Evolutionary conservation across 2,888 invertebrate genomes (phyloP).

Genomic region (Fragum sueziense): DNA sequence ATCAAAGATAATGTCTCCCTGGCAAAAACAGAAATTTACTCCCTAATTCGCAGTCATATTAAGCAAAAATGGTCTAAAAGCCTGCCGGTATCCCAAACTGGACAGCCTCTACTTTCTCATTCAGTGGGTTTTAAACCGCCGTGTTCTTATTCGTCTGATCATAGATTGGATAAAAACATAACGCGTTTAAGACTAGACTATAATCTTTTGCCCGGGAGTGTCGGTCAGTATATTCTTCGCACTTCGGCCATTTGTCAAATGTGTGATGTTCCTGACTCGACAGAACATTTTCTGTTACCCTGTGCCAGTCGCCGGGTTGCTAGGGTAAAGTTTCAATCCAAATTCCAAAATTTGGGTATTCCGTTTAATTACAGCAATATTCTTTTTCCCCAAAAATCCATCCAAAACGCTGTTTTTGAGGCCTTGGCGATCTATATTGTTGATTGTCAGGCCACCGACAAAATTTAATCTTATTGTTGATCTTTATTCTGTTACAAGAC

Average conservation of each 20-base stretch:
- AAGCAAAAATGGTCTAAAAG: background rate
- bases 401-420: background rate
- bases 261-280: background rate
- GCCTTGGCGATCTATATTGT: background rate
- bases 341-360: background rate
- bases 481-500: background rate
- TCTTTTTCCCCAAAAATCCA: background rate
- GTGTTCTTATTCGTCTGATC: background rate
- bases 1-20: background rate
- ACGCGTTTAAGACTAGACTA: slow-evolving; percentile 9
- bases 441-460: slow-evolving; percentile 2
- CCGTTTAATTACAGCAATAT: background rate
- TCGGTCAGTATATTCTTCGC: background rate
- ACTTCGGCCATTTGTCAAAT: background rate
- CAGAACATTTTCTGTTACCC: background rate
- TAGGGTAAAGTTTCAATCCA: background rate
- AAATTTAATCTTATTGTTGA: background rate
- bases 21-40: background rate
- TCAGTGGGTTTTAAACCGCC: background rate
- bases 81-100: background rate
- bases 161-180: slow-evolving; percentile 4
- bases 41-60: background rate
- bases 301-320: background rate
- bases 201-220: slow-evolving; percentile 1
- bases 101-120: too few relatives aligned